Evolutionary conservation across 2,888 invertebrate species (phyloP).

Genomic region (Syritta pipiens): DNA sequence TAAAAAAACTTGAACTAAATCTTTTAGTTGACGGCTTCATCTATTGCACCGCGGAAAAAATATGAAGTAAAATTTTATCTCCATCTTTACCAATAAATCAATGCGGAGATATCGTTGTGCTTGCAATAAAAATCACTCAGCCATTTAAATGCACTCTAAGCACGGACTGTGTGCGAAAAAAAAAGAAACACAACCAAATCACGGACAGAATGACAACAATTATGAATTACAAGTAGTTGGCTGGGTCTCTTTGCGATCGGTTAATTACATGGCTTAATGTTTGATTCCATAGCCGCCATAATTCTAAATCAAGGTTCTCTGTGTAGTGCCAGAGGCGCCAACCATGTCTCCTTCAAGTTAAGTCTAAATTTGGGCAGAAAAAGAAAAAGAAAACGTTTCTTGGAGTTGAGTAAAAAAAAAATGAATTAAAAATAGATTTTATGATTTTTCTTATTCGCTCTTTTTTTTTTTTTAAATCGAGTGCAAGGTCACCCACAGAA

Average conservation of each 20-base stretch:
- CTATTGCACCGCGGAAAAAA: slow-evolving; percentile 5
- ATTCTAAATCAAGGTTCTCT: slow-evolving; percentile 42
- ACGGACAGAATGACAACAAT: slow-evolving; percentile 13
- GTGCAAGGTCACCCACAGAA: slow-evolving; percentile 55
- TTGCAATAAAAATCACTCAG: slow-evolving; percentile 16
- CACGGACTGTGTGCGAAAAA: slow-evolving; percentile 1
- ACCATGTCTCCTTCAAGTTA: neutral
- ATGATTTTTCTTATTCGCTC: too few species aligned
- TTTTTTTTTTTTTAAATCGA: too few species aligned
- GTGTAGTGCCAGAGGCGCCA: slow-evolving; percentile 9
- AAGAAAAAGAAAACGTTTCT: neutral
- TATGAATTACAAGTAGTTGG: slow-evolving; percentile 41
- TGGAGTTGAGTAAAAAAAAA: neutral
- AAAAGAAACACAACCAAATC: slow-evolving; percentile 2
- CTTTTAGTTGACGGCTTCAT: neutral
- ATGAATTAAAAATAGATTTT: slow-evolving; percentile 48
- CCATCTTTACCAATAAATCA: neutral
- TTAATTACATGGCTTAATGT: slow-evolving; percentile 6
- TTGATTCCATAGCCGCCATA: slow-evolving; percentile 20
- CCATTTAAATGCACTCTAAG: slow-evolving; percentile 28
- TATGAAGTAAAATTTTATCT: slow-evolving; percentile 18
- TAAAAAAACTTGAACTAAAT: neutral
- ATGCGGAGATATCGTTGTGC: neutral
- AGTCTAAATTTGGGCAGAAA: slow-evolving; percentile 42
- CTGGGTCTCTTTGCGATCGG: neutral